Percentiles rank a stretch among this genome's conserved stretches.
Evolutionary conservation across 1,140 invertebrate genomes (phyloP).

Genomic region (Asobara japonica): DNA sequence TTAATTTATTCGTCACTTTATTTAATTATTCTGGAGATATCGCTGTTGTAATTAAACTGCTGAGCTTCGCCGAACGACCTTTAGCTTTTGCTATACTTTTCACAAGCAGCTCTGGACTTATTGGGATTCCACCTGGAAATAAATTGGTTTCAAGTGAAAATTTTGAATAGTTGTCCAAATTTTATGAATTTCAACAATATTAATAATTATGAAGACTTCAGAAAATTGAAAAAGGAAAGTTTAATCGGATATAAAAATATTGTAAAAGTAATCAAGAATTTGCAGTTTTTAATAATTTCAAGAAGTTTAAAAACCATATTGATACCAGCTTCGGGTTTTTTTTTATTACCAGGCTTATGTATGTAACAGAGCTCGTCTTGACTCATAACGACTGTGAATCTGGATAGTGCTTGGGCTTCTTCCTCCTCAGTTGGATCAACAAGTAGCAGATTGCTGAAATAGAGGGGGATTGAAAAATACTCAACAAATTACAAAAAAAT

Average conservation of each 20-base stretch:
- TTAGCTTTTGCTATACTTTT: constrained; percentile 57
- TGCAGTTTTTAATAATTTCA: no score
- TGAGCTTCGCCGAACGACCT: constrained; percentile 54
- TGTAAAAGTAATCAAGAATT: no score
- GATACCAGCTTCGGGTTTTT: no score
- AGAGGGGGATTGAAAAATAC: constrained; percentile 26
- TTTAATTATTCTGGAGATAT: constrained; percentile 40
- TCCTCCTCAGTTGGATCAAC: constrained; percentile 71
- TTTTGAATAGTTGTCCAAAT: not conserved
- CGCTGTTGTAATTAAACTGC: constrained; percentile 58
- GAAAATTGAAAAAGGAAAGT: no score
- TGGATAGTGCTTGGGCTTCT: constrained; percentile 64
- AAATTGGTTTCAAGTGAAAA: not conserved
- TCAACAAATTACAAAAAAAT: not conserved
- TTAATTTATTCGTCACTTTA: constrained; percentile 9
- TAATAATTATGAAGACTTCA: no score
- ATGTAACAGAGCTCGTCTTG: constrained; percentile 58
- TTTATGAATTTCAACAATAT: no score
- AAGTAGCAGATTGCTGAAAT: constrained; percentile 66
- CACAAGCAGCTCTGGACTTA: constrained; percentile 56
- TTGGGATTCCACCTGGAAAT: constrained; percentile 58
- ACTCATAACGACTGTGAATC: constrained; percentile 56
- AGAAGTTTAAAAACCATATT: no score
- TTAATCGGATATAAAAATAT: no score
- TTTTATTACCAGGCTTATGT: constrained; percentile 64